These are phyloP conservation scores for Columba livia DNA, from an alignment of 2,113 vertebrate genomes.

Conservation along the genomic window DNA sequence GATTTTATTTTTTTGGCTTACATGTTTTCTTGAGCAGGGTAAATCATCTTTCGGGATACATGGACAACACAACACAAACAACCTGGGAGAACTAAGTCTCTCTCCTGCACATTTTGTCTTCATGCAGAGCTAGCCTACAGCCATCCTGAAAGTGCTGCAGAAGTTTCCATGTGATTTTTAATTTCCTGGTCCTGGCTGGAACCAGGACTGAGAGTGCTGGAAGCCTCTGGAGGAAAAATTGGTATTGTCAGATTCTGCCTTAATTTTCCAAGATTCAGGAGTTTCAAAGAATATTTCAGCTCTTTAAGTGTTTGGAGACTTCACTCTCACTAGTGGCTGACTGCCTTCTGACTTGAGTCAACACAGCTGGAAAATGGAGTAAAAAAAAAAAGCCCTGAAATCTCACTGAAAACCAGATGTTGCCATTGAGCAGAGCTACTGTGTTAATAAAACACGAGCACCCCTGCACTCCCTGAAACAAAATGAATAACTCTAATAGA, in stretches of 20 bases:
- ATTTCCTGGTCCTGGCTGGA: constrained; percentile 52
- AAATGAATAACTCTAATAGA: constrained; percentile 21
- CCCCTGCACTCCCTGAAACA: background rate
- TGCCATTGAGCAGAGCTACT: constrained; percentile 51
- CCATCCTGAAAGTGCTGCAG: background rate
- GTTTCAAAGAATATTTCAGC: constrained; percentile 45
- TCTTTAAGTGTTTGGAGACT: constrained; percentile 44
- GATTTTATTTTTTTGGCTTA: background rate
- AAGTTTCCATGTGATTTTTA: constrained; percentile 45
- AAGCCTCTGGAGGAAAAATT: constrained; percentile 31
- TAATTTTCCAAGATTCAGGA: constrained; percentile 52
- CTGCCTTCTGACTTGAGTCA: constrained; percentile 50
- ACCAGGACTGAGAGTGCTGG: constrained; percentile 6
- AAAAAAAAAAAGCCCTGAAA: background rate
- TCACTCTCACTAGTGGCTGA: constrained; percentile 27
- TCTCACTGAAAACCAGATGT: constrained; percentile 52
- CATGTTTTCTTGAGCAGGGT: background rate
- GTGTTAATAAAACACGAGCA: constrained; percentile 45
- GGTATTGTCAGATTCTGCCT: constrained; percentile 55
- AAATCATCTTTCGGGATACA: background rate
- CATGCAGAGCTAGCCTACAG: background rate
- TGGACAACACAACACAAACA: background rate
- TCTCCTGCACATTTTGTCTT: background rate
- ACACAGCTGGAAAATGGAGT: constrained; percentile 53
- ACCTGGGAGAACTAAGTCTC: background rate